These are phyloP conservation scores for Scleropages formosus DNA, from an alignment of 2,797 vertebrate genomes.

Conservation along the genomic window DNA sequence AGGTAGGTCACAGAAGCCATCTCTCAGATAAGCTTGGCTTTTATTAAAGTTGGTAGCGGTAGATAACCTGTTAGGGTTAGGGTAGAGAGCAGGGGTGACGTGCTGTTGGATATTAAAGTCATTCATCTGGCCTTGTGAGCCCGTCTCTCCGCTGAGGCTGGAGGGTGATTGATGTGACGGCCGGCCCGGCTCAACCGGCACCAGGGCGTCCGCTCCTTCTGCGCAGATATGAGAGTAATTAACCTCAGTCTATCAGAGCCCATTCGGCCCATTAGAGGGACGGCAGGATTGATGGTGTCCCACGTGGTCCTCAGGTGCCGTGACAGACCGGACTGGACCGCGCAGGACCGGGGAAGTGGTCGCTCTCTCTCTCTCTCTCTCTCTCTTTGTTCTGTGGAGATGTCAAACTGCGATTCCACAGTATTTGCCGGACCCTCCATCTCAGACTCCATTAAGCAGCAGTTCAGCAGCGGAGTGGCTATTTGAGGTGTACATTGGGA, in stretches of 20 bases:
- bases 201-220: slow-evolving; percentile 61
- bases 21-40: slow-evolving; percentile 47
- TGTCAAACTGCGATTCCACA: background rate
- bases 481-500: background rate
- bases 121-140: slow-evolving; percentile 51
- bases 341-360: slow-evolving; percentile 25
- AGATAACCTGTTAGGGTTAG: slow-evolving; percentile 52
- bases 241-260: slow-evolving; percentile 76
- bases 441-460: slow-evolving; percentile 22
- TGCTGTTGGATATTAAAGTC: slow-evolving; percentile 54
- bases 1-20: slow-evolving; percentile 16
- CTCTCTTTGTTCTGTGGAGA: slow-evolving; percentile 48
- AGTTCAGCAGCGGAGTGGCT: background rate
- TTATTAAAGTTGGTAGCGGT: slow-evolving; percentile 35
- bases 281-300: slow-evolving; percentile 73
- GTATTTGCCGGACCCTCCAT: background rate
- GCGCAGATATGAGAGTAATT: slow-evolving; percentile 74
- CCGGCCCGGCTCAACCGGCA: slow-evolving; percentile 54
- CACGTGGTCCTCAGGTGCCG: slow-evolving; percentile 60
- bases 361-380: too few species aligned
- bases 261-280: slow-evolving; percentile 74
- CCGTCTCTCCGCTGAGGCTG: slow-evolving; percentile 46
- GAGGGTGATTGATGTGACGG: slow-evolving; percentile 72
- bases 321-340: slow-evolving; percentile 44
- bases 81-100: slow-evolving; percentile 43